phyloP scores from a whole-genome alignment of 2,797 vertebrate species.

The Oreonectes daqikongensis region DNA sequence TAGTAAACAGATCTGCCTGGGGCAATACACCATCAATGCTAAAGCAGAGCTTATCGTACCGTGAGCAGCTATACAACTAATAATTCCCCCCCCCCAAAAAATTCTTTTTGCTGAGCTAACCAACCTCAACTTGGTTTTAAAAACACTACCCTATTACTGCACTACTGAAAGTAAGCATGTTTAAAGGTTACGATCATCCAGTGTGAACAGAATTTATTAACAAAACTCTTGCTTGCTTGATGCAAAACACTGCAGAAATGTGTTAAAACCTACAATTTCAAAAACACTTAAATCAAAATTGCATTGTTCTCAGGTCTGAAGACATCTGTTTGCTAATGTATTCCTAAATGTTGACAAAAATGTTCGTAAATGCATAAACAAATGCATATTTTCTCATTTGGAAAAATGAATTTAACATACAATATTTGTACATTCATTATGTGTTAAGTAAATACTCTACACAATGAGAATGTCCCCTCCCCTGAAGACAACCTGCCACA shows the following conservation, averaged over 20 bases:
- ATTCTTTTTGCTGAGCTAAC: background rate
- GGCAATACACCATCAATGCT: background rate
- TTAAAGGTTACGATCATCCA: background rate
- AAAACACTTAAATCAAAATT: too few species aligned
- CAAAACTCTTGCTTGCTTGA: background rate
- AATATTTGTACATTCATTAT: background rate
- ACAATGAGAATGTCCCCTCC: background rate
- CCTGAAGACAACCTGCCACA: background rate
- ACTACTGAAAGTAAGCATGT: background rate
- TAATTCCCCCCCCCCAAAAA: background rate
- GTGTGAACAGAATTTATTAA: background rate
- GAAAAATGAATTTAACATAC: background rate
- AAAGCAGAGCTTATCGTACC: slow-evolving; percentile 1
- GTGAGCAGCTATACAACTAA: background rate
- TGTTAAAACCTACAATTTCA: too few species aligned
- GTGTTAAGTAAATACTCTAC: background rate
- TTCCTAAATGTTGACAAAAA: background rate
- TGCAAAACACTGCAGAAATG: too few species aligned
- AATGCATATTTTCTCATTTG: background rate
- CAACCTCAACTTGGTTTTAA: background rate
- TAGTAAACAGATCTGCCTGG: background rate
- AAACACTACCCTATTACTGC: background rate
- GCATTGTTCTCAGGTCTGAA: too few species aligned
- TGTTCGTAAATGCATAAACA: background rate
- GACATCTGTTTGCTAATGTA: background rate